Conservation (phyloP, 2,888 invertebrate species). For the Selenia dentaria region DNA sequence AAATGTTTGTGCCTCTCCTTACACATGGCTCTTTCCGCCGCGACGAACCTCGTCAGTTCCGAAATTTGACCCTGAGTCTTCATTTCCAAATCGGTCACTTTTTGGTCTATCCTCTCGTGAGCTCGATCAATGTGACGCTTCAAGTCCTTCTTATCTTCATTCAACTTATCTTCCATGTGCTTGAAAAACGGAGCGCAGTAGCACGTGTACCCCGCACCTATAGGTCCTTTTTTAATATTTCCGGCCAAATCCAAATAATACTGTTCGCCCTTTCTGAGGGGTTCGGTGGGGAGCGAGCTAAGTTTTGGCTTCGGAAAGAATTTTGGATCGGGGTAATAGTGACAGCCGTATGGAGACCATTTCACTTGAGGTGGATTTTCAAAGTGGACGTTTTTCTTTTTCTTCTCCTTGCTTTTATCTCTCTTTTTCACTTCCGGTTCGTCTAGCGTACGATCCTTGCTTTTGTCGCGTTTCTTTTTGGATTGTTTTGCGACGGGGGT, state of each 20-base stretch:
- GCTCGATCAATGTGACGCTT: conserved; percentile 91
- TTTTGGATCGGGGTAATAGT: conserved; percentile 94
- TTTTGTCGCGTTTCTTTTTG: conserved; percentile 77
- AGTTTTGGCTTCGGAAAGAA: conserved; percentile 94
- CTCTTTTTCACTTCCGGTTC: conserved; percentile 75
- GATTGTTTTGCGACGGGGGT: conserved; percentile 75
- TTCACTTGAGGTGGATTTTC: conserved; percentile 79
- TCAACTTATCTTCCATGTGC: conserved; percentile 93
- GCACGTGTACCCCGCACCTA: conserved; percentile 96
- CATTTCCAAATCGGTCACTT: conserved; percentile 91
- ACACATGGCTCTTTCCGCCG: conserved; percentile 86
- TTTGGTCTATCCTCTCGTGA: conserved; percentile 91
- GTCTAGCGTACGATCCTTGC: conserved; percentile 82
- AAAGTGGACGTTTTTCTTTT: conserved; percentile 83
- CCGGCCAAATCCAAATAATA: conserved; percentile 97
- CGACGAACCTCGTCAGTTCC: conserved; percentile 87
- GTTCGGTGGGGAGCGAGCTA: conserved; percentile 94
- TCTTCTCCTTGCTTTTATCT: conserved; percentile 72
- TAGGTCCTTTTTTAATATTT: conserved; percentile 97
- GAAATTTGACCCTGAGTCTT: conserved; percentile 89
- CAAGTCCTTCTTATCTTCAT: conserved; percentile 91
- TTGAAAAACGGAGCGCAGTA: conserved; percentile 96
- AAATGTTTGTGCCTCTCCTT: conserved; percentile 87
- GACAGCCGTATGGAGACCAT: conserved; percentile 97
- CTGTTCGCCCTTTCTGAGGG: conserved; percentile 94